A percentile compares a stretch with the other conserved stretches of the same genome.
phyloP scores from a whole-genome alignment of 2,113 vertebrate genomes.

The Tonatia bakeri region DNA sequence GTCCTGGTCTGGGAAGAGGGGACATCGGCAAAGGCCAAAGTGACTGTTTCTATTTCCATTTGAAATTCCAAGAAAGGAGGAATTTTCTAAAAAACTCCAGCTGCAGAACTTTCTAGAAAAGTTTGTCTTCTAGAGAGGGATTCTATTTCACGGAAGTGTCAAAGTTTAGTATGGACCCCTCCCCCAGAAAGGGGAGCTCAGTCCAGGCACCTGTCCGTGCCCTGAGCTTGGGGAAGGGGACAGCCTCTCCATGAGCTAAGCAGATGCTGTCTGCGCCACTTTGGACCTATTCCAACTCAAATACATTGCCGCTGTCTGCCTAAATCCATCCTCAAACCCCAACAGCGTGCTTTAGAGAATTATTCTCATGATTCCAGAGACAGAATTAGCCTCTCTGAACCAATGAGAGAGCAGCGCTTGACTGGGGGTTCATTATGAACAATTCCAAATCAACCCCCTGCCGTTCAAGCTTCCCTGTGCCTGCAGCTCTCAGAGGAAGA shows the following conservation, averaged over 20 bases:
- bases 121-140: background rate
- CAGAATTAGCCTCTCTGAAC: constrained; percentile 25
- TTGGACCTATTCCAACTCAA: background rate
- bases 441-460: constrained; percentile 51
- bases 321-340: background rate
- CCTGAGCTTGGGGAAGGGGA: background rate
- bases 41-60: background rate
- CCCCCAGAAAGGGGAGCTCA: background rate
- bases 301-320: background rate
- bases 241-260: background rate
- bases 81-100: background rate
- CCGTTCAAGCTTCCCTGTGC: background rate
- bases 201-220: rapidly evolving
- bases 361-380: background rate
- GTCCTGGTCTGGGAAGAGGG: background rate
- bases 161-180: background rate
- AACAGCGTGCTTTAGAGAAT: background rate
- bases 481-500: background rate
- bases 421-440: constrained; percentile 5
- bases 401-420: background rate
- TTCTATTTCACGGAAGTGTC: background rate
- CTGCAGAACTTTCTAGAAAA: background rate
- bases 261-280: background rate
- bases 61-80: background rate
- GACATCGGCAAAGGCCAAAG: background rate